phyloP scores from a whole-genome alignment of 2,888 invertebrate genomes.

The Drosophila kokeensis region DNA sequence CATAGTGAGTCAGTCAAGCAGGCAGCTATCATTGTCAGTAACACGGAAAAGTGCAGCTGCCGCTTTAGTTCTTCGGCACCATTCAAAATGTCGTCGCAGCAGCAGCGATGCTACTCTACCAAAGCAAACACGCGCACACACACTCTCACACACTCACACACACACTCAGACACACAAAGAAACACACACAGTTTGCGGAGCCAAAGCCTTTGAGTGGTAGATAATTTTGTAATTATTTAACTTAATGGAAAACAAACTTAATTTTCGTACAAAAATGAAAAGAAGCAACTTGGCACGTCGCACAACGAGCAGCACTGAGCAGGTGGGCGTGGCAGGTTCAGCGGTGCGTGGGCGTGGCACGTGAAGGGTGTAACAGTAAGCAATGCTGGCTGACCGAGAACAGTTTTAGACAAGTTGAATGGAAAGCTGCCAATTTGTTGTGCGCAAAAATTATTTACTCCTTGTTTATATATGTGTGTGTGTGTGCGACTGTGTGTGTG shows the following conservation, averaged over 20 bases:
- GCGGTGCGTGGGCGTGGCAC: neutral
- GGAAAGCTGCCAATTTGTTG: constrained; percentile 69
- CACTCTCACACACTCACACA: neutral
- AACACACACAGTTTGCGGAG: constrained; percentile 1
- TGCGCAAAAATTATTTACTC: constrained; percentile 54
- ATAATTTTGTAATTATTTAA: constrained; percentile 81
- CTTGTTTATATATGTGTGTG: constrained; percentile 14
- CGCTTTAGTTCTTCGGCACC: constrained; percentile 38
- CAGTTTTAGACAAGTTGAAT: constrained; percentile 65
- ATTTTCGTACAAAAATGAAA: constrained; percentile 70
- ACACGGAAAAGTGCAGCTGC: constrained; percentile 74
- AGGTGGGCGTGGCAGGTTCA: neutral
- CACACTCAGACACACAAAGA: constrained; percentile 9
- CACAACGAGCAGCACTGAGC: constrained; percentile 7
- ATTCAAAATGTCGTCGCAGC: constrained; percentile 42
- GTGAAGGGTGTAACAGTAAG: constrained; percentile 2
- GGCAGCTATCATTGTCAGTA: constrained; percentile 72
- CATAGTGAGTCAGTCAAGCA: constrained; percentile 60
- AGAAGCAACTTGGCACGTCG: constrained; percentile 46
- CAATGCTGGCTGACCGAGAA: constrained; percentile 12
- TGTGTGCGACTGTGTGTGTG: constrained; percentile 1
- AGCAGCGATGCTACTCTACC: constrained; percentile 42
- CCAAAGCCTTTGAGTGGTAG: constrained; percentile 64
- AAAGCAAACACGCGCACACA: constrained; percentile 39
- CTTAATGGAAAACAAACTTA: constrained; percentile 81